Evolutionary conservation across 2,797 vertebrate species (phyloP).

Genomic region (Leptodactylus fallax): DNA sequence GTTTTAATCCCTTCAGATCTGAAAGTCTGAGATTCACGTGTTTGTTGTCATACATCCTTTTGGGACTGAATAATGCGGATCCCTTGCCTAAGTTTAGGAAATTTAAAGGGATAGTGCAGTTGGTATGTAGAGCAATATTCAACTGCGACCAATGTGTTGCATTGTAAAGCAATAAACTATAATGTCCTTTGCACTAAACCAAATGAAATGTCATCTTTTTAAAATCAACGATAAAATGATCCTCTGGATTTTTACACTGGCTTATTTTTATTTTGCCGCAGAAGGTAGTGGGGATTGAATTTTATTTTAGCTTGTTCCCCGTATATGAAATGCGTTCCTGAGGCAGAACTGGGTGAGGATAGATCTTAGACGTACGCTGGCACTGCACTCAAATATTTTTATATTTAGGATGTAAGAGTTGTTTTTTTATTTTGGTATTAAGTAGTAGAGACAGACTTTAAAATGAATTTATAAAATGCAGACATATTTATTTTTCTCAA

Average conservation of each 20-base stretch:
- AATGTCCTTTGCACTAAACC: slow-evolving; percentile 19
- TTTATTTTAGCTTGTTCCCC: background rate
- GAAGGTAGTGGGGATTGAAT: background rate
- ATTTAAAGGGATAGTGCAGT: background rate
- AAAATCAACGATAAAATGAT: background rate
- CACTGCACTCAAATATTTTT: slow-evolving; percentile 50
- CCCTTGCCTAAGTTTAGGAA: background rate
- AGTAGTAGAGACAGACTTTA: slow-evolving; percentile 74
- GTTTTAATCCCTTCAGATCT: background rate
- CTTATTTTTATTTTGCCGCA: background rate
- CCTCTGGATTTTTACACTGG: background rate
- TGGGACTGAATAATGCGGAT: background rate
- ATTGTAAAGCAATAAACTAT: slow-evolving; percentile 48
- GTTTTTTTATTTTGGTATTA: slow-evolving; percentile 72
- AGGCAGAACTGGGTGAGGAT: slow-evolving; percentile 24
- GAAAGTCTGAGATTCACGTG: background rate
- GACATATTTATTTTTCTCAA: slow-evolving; percentile 81
- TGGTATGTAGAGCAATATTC: slow-evolving; percentile 42
- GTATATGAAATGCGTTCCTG: background rate
- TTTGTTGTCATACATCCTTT: background rate
- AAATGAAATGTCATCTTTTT: background rate
- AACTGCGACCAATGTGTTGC: slow-evolving; percentile 23
- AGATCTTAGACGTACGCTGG: background rate
- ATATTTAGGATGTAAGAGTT: slow-evolving; percentile 61
- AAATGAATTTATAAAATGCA: slow-evolving; percentile 79